Evolutionary conservation across 2,113 vertebrate species (phyloP).

Genomic region (Rhynchomys soricoides): DNA sequence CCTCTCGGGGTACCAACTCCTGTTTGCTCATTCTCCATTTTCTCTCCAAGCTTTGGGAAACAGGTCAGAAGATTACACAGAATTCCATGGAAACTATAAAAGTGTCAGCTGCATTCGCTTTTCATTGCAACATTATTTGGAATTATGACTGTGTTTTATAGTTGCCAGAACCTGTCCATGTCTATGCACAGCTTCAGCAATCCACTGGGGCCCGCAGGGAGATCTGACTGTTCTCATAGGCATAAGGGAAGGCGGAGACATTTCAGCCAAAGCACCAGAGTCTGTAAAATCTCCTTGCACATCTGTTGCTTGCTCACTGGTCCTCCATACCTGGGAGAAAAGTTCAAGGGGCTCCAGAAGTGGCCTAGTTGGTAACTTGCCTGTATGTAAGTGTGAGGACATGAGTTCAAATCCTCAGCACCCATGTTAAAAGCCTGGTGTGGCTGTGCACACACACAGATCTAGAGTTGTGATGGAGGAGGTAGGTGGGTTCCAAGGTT

Average conservation of each 20-base stretch:
- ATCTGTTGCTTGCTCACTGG: not conserved
- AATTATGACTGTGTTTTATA: not conserved
- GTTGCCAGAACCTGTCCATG: not conserved
- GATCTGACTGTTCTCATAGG: not conserved
- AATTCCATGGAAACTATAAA: not conserved
- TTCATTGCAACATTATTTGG: not conserved
- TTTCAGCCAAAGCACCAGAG: no score
- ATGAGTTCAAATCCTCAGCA: no score
- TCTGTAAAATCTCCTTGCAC: not conserved
- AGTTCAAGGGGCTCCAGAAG: not conserved
- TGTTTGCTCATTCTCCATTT: not conserved
- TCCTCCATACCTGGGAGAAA: not conserved
- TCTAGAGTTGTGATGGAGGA: not conserved
- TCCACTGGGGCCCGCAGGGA: not conserved
- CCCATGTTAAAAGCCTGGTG: not conserved
- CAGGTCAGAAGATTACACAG: not conserved
- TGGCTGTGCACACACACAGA: not conserved
- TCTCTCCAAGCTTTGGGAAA: conserved; percentile 1
- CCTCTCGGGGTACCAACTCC: not conserved
- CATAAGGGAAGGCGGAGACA: not conserved
- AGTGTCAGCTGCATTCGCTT: not conserved
- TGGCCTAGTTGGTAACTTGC: not conserved
- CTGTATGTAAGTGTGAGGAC: not conserved
- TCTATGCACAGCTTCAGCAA: not conserved
- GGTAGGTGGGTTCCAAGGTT: not conserved